A percentile compares a stretch with the other conserved stretches of the same genome.
Conservation (phyloP, 1,140 invertebrate genomes). For the Heliothis virescens region DNA sequence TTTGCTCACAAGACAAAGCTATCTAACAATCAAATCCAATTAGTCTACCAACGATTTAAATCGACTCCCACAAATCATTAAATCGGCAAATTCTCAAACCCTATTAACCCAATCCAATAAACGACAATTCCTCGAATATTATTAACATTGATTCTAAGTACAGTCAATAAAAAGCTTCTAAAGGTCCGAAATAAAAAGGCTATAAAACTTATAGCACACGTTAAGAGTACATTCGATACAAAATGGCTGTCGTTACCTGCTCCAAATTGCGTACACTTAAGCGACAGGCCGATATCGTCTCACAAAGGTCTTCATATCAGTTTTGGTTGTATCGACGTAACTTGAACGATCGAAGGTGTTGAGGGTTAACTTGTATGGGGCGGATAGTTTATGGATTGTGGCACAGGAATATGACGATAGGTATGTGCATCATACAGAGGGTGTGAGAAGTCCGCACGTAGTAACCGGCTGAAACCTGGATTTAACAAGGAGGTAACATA, state of each 20-base stretch:
- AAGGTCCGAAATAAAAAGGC: slow-evolving; percentile 45
- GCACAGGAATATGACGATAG: no score
- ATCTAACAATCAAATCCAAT: not conserved
- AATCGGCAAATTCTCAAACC: not conserved
- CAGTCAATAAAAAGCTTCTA: not conserved
- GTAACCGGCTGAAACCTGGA: no score
- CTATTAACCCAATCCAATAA: slow-evolving; percentile 14
- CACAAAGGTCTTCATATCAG: slow-evolving; percentile 39
- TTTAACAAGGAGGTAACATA: no score
- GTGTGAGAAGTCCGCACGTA: no score
- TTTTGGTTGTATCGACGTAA: slow-evolving; percentile 5
- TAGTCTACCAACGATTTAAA: not conserved
- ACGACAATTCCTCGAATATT: slow-evolving; percentile 28
- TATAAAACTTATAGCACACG: slow-evolving; percentile 51
- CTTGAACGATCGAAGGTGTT: slow-evolving; percentile 2
- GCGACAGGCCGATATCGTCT: slow-evolving; percentile 23
- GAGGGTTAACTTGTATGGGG: not conserved
- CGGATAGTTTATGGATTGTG: not conserved
- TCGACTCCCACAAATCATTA: slow-evolving; percentile 1
- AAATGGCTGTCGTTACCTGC: slow-evolving; percentile 48
- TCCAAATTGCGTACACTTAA: slow-evolving; percentile 49
- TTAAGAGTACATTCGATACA: slow-evolving; percentile 49
- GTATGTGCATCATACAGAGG: no score
- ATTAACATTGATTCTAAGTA: slow-evolving; percentile 42
- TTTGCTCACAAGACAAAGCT: no score